A percentile compares a stretch with the other conserved stretches of the same genome.
Conservation (phyloP, 2,113 vertebrate species). For the Macaca fascicularis region DNA sequence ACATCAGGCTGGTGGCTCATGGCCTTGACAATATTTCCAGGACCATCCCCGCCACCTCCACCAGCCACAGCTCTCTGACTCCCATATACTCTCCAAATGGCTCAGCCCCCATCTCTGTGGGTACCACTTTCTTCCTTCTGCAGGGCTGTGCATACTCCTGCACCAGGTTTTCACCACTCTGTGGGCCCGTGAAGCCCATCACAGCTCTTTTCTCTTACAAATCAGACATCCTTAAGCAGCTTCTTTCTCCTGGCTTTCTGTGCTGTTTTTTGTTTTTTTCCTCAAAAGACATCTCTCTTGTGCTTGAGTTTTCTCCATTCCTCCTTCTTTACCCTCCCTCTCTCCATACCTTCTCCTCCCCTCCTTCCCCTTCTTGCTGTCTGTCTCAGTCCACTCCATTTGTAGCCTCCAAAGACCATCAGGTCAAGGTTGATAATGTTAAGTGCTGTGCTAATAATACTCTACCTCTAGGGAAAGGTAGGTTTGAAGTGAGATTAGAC, state of each 20-base stretch:
- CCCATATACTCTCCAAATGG: background rate
- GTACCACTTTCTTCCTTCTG: background rate
- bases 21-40: background rate
- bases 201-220: background rate
- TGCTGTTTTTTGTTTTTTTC: background rate
- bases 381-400: background rate
- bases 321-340: background rate
- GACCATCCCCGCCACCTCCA: background rate
- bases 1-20: background rate
- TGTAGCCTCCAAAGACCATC: background rate
- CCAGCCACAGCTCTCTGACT: background rate
- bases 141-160: too few species aligned
- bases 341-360: background rate
- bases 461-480: background rate
- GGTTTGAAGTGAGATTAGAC: constrained; percentile 33
- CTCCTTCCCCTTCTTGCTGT: background rate
- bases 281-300: background rate
- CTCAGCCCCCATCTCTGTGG: background rate
- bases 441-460: constrained; percentile 10
- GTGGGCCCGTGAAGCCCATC: background rate
- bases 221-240: background rate
- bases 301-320: background rate
- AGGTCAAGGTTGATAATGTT: constrained; percentile 25
- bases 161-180: background rate
- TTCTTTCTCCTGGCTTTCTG: background rate